These are phyloP conservation scores for Cremastobaeus sp. DNA, from an alignment of 2,888 invertebrate genomes.

Conservation along the genomic window DNA sequence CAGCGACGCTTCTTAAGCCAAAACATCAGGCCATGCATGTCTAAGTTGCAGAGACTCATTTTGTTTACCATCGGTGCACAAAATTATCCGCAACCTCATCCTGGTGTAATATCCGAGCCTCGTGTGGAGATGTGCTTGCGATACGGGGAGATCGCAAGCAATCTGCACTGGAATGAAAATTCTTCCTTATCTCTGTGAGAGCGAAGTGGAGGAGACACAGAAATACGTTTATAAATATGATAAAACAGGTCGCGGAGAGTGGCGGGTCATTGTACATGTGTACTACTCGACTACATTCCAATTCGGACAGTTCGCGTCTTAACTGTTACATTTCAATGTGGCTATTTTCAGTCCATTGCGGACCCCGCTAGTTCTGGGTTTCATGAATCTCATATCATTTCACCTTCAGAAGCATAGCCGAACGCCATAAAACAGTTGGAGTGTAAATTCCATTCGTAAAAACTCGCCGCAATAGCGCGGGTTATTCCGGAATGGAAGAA, in stretches of 20 bases:
- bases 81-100: constrained; percentile 26
- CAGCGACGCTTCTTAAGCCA: constrained; percentile 25
- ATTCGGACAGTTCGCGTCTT: constrained; percentile 31
- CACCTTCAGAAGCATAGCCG: too few relatives aligned
- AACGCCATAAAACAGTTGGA: too few relatives aligned
- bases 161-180: constrained; percentile 67
- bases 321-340: background rate
- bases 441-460: too few relatives aligned
- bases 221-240: constrained; percentile 27
- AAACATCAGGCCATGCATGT: constrained; percentile 25
- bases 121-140: constrained; percentile 25
- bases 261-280: constrained; percentile 16
- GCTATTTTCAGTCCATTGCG: background rate
- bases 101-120: constrained; percentile 34
- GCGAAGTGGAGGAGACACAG: constrained; percentile 14
- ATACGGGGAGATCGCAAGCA: constrained; percentile 46
- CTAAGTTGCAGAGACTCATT: constrained; percentile 32
- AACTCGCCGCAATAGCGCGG: too few relatives aligned
- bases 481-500: too few relatives aligned
- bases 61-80: constrained; percentile 35
- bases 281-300: constrained; percentile 47
- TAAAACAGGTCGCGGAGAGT: constrained; percentile 15
- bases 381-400: too few relatives aligned
- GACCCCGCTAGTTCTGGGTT: too few relatives aligned
- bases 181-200: constrained; percentile 41